phyloP scores from a whole-genome alignment of 2,888 invertebrate species.

The Drosophila flavopinicola region DNA sequence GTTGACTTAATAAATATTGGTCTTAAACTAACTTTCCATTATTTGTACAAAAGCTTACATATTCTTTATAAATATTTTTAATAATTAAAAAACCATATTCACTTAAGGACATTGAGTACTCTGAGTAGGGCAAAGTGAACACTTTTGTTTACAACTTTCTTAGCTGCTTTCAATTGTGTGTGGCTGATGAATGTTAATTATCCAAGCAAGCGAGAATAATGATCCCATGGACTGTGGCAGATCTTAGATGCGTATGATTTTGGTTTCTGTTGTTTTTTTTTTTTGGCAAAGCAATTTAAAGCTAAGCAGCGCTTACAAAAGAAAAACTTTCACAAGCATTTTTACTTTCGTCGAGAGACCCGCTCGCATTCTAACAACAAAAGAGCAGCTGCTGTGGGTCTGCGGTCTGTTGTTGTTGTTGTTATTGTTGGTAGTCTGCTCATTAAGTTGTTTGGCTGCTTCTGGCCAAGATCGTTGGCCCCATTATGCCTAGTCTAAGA shows the following conservation, averaged over 20 bases:
- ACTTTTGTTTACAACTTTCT: slow-evolving; percentile 2
- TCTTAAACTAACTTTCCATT: too few relatives aligned
- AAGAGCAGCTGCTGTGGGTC: slow-evolving; percentile 26
- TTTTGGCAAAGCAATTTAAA: slow-evolving; percentile 61
- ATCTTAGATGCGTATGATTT: slow-evolving; percentile 49
- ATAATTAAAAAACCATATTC: neutral
- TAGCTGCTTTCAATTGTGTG: slow-evolving; percentile 36
- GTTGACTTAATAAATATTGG: too few relatives aligned
- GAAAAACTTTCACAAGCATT: slow-evolving; percentile 70
- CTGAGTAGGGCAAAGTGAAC: neutral
- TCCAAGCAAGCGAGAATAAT: slow-evolving; percentile 40
- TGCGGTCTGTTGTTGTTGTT: neutral
- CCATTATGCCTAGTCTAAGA: slow-evolving; percentile 54
- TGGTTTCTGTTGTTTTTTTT: slow-evolving; percentile 7
- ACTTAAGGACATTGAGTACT: neutral
- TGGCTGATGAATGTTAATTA: slow-evolving; percentile 51
- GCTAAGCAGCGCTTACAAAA: slow-evolving; percentile 32
- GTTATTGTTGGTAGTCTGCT: slow-evolving; percentile 28
- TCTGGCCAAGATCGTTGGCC: slow-evolving; percentile 74
- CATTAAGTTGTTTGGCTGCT: slow-evolving; percentile 72
- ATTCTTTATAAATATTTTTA: too few relatives aligned
- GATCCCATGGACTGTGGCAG: slow-evolving; percentile 21
- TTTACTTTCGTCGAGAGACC: slow-evolving; percentile 72
- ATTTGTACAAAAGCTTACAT: too few relatives aligned
- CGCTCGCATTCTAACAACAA: slow-evolving; percentile 71